These are phyloP conservation scores for Hyles vespertilio DNA, from an alignment of 1,140 invertebrate species.

Conservation along the genomic window DNA sequence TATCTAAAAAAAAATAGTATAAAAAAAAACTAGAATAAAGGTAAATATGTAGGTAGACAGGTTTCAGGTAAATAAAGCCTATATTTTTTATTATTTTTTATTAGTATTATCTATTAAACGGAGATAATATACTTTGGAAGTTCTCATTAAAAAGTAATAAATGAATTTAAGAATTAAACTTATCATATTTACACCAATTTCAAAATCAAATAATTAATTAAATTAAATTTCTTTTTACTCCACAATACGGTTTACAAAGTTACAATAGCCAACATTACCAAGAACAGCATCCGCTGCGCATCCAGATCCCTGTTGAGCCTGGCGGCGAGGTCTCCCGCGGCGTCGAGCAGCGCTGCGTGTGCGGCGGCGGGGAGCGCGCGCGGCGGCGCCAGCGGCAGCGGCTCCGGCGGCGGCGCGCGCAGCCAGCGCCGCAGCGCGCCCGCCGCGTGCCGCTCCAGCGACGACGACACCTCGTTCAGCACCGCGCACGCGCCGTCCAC, in stretches of 20 bases:
- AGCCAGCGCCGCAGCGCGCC: conserved; percentile 85
- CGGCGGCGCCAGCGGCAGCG: conserved; percentile 89
- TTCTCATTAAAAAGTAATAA: no score
- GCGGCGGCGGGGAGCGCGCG: conserved; percentile 82
- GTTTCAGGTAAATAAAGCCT: no score
- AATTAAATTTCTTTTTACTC: no score
- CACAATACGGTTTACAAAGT: not conserved
- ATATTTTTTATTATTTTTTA: no score
- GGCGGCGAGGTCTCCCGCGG: conserved; percentile 80
- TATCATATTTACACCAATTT: no score
- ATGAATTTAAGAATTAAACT: no score
- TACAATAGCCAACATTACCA: conserved; percentile 72
- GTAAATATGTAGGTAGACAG: no score
- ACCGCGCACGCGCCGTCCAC: conserved; percentile 97
- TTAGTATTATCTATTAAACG: no score
- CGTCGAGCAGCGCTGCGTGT: conserved; percentile 83
- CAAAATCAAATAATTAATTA: no score
- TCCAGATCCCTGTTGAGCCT: conserved; percentile 87
- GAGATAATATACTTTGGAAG: no score
- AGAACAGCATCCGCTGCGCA: conserved; percentile 81
- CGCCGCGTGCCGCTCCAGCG: conserved; percentile 92
- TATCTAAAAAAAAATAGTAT: no score
- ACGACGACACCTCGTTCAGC: conserved; percentile 93
- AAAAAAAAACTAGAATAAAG: no score
- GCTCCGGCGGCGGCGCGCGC: conserved; percentile 89